Base-by-base conservation (phyloP, 2,797 vertebrate genomes). In the Chrosomus eos region DNA sequence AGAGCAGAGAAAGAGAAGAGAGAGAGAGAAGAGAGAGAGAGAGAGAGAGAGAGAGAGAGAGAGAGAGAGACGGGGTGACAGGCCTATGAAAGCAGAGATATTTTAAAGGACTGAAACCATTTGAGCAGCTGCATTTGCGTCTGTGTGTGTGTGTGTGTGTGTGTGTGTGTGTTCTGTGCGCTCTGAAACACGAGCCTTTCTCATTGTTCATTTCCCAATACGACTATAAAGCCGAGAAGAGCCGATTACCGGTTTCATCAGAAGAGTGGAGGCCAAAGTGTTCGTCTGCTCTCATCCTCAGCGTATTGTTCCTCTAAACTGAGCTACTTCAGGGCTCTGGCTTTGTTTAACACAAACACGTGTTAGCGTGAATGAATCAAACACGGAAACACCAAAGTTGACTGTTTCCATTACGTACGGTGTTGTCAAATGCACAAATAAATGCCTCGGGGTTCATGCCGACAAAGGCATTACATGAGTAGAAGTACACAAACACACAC, bases 51-150 rank as follows among this genome's bases (percentile, higher is more conserved):
- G 53, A 19, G 40, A 83, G 23, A 78, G 53, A 53, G 26, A 78
- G 74, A 28, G 36, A 62, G 62, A 70, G 66, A 83, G 74, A 43
- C 6, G 58, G 77, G 75, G 81, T 60, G 81, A 82, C 77, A 82
- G 45, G 45, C 68, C 81, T 86, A 86, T 90, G 80, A 88, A 87
- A 87, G 87, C 51, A 78, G 76, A 74, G 64, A 73, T 84, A 87
- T 82, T 86, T 86, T 81, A 90, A 90, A 88, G 80, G 26, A 82
- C 38, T 80, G 45, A 87, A 88, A 36, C 28, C 77, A 72, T 83
- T 36, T 82, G 77, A 85, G 80, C 51, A 75, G 55, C 33, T 70
- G 55, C 43, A 21, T 83, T 53, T 73, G 85, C 45, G 38, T 81
- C 51, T 51, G n/a, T 38, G 31, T 23, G n/a, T 77, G 55, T 68